Base-by-base conservation (phyloP, 1,140 invertebrate species). In the Procambarus clarkii region DNA sequence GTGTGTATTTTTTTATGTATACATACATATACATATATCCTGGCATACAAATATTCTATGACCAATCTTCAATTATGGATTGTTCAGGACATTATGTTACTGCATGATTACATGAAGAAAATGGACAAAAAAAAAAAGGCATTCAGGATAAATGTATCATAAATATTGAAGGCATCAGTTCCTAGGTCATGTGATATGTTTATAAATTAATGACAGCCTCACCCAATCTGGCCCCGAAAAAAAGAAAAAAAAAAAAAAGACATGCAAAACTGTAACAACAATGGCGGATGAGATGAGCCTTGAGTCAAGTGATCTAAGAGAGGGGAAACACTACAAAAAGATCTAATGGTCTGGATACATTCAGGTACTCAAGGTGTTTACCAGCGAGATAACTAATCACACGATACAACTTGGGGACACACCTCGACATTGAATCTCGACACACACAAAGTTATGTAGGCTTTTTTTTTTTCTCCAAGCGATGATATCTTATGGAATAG, bases 21-120 rank as follows among this genome's bases (percentile, higher is more conserved):
- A 34, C n/a, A 34, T 60, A 88, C 60, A 88, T 60, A 87, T 79
- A 87, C 77, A 87, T 79, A 88, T 88, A 69, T 69, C 64, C 11
- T 21, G n/a, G 69, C 34, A 74, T 34, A 74, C 69, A n/a, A 69
- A 74, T 74, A 74, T 34, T 74, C n/a, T 74, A 74, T 34, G 69
- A 74, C 24, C 69, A 74, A 9, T 74, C 69, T 74, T 34, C 24
- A 2, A 74, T 2, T 74, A 21, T 74, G 4, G 24, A 74, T 74
- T 74, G 34, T 8, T 74, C 60, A 64, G 60, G n/a, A 34, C 64
- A 69, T 21, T 8, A 7, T 2, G 8, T 34, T 74, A 21, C 34
- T 34, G 34, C 34, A 34, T 74, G 4, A 74, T 74, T 21, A 74
- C 11, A 21, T 74, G n/a, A 8, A 74, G 11, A 74, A 15, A 44